phyloP scores from a whole-genome alignment of 2,888 invertebrate species.

The Melitaea athalia region DNA sequence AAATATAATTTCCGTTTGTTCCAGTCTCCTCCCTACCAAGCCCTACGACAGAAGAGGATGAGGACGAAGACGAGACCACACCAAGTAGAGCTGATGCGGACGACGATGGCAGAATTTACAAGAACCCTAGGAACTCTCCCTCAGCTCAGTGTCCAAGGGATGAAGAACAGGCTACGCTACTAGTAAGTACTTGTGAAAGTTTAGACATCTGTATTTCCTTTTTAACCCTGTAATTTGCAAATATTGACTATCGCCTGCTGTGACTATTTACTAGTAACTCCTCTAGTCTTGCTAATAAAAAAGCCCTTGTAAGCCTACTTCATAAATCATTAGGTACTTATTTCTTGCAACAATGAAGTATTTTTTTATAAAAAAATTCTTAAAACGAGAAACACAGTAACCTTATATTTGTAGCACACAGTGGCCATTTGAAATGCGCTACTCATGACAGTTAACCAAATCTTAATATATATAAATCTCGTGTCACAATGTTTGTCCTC shows the following conservation, averaged over 20 bases:
- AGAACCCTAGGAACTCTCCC: constrained; percentile 94
- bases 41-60: constrained; percentile 76
- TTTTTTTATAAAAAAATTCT: too few species aligned
- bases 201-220: not conserved
- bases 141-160: constrained; percentile 93
- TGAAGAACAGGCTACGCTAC: constrained; percentile 90
- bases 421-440: too few species aligned
- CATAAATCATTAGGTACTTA: too few species aligned
- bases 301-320: too few species aligned
- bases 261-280: too few species aligned
- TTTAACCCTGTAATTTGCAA: not conserved
- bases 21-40: constrained; percentile 71
- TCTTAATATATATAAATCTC: too few species aligned
- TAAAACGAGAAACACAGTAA: too few species aligned
- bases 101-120: constrained; percentile 91
- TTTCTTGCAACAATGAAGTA: not conserved
- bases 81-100: constrained; percentile 84
- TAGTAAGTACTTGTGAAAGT: constrained; percentile 72
- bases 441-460: too few species aligned
- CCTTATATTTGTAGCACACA: too few species aligned
- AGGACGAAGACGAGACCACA: constrained; percentile 82
- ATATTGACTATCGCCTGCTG: too few species aligned
- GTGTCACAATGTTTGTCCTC: too few species aligned
- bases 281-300: too few species aligned
- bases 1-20: constrained; percentile 7